Percentiles rank a stretch among this genome's conserved stretches.
Evolutionary conservation across 2,888 invertebrate genomes (phyloP).

Genomic region (Marasmarcha lunaedactyla): DNA sequence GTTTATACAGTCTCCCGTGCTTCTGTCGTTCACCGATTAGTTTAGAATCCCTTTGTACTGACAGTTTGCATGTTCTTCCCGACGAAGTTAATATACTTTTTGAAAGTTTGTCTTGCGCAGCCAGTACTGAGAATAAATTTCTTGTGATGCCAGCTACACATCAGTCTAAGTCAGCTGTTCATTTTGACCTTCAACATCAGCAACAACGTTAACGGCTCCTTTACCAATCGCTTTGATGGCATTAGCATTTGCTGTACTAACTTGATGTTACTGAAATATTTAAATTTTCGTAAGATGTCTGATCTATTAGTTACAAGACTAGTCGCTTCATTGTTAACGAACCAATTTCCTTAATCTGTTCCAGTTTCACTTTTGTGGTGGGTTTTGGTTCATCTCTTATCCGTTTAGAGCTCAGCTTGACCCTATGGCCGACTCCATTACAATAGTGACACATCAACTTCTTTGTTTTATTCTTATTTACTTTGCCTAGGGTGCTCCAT

Average conservation of each 20-base stretch:
- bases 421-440: slow-evolving; percentile 3
- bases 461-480: not conserved
- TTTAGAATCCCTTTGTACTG: slow-evolving; percentile 1
- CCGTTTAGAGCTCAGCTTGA: slow-evolving; percentile 7
- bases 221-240: too few relatives aligned
- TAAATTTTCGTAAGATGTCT: too few relatives aligned
- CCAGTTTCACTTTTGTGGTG: not conserved
- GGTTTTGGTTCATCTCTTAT: slow-evolving; percentile 3
- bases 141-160: slow-evolving; percentile 6
- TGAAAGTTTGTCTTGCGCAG: slow-evolving; percentile 1
- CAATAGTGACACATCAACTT: slow-evolving; percentile 6
- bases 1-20: too few relatives aligned
- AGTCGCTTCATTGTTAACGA: slow-evolving; percentile 8
- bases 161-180: slow-evolving; percentile 2
- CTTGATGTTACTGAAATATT: too few relatives aligned
- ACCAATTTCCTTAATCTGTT: slow-evolving; percentile 5
- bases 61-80: not conserved
- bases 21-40: slow-evolving; percentile 5
- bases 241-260: too few relatives aligned
- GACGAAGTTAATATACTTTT: slow-evolving; percentile 4
- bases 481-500: not conserved
- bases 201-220: too few relatives aligned
- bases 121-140: slow-evolving; percentile 8
- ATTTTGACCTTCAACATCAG: too few relatives aligned
- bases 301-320: slow-evolving; percentile 7